Conservation (phyloP, 2,888 invertebrate species). For the Eristalis pertinax region DNA sequence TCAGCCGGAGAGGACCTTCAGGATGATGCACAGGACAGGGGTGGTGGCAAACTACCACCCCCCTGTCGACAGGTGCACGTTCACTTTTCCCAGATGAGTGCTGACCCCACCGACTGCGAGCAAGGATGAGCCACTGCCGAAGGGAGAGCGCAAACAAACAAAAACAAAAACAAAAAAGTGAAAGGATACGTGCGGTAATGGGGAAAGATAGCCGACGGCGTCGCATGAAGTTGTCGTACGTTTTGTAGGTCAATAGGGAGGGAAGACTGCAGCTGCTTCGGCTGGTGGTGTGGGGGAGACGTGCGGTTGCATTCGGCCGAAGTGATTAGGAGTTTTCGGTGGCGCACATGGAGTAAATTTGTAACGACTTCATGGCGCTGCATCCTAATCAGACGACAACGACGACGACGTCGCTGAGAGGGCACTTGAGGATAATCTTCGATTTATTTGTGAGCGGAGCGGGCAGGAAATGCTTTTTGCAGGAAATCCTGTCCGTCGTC, state of each 20-base stretch:
- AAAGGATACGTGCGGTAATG: slow-evolving; percentile 64
- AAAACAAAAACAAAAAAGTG: slow-evolving; percentile 32
- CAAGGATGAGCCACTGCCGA: slow-evolving; percentile 18
- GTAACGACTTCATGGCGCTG: background rate
- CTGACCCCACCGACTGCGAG: slow-evolving; percentile 13
- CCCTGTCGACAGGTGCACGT: slow-evolving; percentile 29
- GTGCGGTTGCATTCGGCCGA: background rate
- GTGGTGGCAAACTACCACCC: background rate
- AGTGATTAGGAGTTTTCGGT: background rate
- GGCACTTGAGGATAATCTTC: background rate
- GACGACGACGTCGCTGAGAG: background rate
- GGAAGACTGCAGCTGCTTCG: too few species aligned
- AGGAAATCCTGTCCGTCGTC: background rate
- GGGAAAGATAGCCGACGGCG: slow-evolving; percentile 44
- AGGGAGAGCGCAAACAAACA: background rate
- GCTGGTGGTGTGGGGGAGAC: background rate
- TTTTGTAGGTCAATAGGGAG: slow-evolving; percentile 62
- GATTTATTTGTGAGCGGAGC: background rate
- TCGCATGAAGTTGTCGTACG: slow-evolving; percentile 57
- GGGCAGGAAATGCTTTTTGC: background rate
- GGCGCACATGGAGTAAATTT: background rate
- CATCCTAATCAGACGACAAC: background rate
- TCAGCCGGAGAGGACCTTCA: slow-evolving; percentile 43
- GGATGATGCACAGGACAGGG: background rate
- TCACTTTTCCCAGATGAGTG: slow-evolving; percentile 26